A percentile compares a stretch with the other conserved stretches of the same genome.
These are phyloP conservation scores for Zonitis immaculata DNA, from an alignment of 2,888 invertebrate genomes.

Conservation along the genomic window DNA sequence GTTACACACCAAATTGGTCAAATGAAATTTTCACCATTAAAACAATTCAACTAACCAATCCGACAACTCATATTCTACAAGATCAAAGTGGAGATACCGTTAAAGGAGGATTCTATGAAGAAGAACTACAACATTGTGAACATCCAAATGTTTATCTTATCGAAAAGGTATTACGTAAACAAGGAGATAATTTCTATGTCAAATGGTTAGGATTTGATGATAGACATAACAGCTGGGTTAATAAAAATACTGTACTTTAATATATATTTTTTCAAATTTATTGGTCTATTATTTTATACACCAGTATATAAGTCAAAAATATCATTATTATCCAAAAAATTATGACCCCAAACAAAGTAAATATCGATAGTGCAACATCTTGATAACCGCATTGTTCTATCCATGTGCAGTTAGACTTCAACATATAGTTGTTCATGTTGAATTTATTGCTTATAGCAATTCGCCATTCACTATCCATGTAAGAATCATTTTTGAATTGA, in stretches of 20 bases:
- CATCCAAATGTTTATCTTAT: constrained; percentile 36
- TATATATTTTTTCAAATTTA: too few species aligned
- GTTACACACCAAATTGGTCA: constrained; percentile 37
- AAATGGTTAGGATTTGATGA: constrained; percentile 26
- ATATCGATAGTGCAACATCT: too few species aligned
- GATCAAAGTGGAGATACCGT: constrained; percentile 25
- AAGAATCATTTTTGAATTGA: too few species aligned
- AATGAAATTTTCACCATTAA: constrained; percentile 34
- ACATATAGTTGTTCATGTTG: too few species aligned
- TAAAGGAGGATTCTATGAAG: constrained; percentile 36
- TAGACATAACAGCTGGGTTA: constrained; percentile 8
- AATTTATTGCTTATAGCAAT: too few species aligned
- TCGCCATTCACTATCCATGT: too few species aligned
- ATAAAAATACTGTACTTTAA: neutral
- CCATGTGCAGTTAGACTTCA: too few species aligned
- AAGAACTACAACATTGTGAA: constrained; percentile 35
- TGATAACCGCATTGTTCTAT: too few species aligned
- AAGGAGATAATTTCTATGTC: constrained; percentile 24
- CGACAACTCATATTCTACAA: constrained; percentile 28
- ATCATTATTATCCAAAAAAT: too few species aligned
- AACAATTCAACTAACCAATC: constrained; percentile 30
- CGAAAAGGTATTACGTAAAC: constrained; percentile 32
- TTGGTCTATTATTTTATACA: too few species aligned
- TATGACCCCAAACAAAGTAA: too few species aligned
- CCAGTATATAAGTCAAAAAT: too few species aligned